phyloP scores from a whole-genome alignment of 2,113 vertebrate genomes.

The Actinemys pallida region DNA sequence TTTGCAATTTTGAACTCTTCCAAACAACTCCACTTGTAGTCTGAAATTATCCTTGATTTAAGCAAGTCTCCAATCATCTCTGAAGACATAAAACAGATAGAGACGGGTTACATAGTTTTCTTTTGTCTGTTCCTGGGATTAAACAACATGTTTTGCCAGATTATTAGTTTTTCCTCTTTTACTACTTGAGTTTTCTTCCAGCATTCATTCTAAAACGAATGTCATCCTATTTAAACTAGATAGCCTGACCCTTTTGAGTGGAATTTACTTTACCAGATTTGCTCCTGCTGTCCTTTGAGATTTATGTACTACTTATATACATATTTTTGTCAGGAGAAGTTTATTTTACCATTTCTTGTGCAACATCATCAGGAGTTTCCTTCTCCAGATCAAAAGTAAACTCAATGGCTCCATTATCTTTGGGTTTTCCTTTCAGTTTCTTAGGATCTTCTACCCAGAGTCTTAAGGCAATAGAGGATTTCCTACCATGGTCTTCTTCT shows the following conservation, averaged over 20 bases:
- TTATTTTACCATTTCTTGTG: slow-evolving; percentile 97
- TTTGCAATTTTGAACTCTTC: not conserved
- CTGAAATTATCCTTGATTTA: not conserved
- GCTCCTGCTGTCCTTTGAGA: not conserved
- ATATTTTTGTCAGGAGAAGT: slow-evolving; percentile 37
- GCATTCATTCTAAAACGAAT: not conserved
- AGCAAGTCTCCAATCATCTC: not conserved
- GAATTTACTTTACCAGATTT: slow-evolving; percentile 25
- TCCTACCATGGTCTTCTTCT: slow-evolving; percentile 95
- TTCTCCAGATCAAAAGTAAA: slow-evolving; percentile 95
- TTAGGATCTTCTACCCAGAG: slow-evolving; percentile 98
- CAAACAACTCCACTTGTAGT: not conserved
- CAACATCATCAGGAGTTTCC: slow-evolving; percentile 94
- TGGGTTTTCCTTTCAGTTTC: slow-evolving; percentile 98
- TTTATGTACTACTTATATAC: slow-evolving; percentile 29
- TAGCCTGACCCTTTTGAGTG: not conserved
- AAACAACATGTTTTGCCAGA: not conserved
- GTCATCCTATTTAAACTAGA: not conserved
- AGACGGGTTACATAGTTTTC: not conserved
- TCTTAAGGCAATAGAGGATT: slow-evolving; percentile 93
- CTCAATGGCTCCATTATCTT: slow-evolving; percentile 97
- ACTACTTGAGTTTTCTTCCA: not conserved
- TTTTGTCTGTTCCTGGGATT: not conserved
- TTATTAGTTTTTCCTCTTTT: fast-evolving
- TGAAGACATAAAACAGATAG: not conserved